Evolutionary conservation across 2,113 vertebrate genomes (phyloP), one percentile per base, ranked within the genome.

Genomic region (Cyprinus carpio): DNA sequence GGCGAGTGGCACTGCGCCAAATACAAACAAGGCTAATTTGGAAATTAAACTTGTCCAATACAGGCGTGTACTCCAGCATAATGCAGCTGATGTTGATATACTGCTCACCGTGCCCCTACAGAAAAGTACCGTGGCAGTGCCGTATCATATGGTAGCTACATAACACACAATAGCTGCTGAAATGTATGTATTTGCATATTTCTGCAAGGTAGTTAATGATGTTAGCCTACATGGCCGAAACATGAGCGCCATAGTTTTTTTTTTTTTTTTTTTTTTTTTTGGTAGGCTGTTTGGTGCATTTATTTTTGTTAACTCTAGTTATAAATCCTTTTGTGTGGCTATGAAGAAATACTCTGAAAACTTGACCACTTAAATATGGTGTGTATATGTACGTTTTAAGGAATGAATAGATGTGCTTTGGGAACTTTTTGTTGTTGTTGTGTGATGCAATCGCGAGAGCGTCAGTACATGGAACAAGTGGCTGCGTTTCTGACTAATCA

Each of bases 41-140:
- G 64, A 67, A 67, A 69, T 81, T 49, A 81, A 81, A 69, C 80
- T 81, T 81, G 79, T 81, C 15, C 40, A 65, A 27, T 46, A 65
- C 40, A 49, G 13, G 46, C 40, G 74, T 51, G 51, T 37, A 56
- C 46, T 37, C 54, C 54, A 58, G 76, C 51, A 62, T 40, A 62
- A 58, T 40, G 54, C 76, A 54, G 76, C 76, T 49, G 49, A 10
- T 7, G 34, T 71, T 86, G 51, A 10, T 67, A 71, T 54, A 29
- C 46, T 5, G 25, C 74, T 49, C 74, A 29, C 13, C 27, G n/a
- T n/a, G 7, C 13, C 25, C 13, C 11, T 49, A 25, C 40, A 31
- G 49, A 76, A 72, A 40, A 54, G 46, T 54, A 20, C 46, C 11
- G 49, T 10, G 27, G 46, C 75, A 31, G 25, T 54, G 71, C 40